Conservation (phyloP, 2,888 invertebrate genomes). For the Pogonocherus hispidulus region DNA sequence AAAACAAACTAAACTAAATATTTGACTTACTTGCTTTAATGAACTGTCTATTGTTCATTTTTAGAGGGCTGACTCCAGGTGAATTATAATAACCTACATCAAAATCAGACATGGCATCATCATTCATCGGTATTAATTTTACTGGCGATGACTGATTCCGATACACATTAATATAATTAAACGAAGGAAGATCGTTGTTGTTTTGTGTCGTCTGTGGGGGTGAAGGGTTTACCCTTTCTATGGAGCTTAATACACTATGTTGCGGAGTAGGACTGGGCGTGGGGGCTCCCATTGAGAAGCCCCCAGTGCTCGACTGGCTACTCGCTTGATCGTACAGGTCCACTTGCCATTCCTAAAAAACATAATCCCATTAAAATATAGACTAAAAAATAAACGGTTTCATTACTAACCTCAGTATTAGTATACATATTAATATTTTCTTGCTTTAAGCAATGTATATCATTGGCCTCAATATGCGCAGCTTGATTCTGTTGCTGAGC, state of each 20-base stretch:
- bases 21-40: slow-evolving; percentile 61
- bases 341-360: slow-evolving; percentile 65
- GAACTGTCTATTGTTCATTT: slow-evolving; percentile 59
- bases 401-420: slow-evolving; percentile 33
- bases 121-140: slow-evolving; percentile 64
- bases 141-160: slow-evolving; percentile 63
- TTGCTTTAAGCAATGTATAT: slow-evolving; percentile 50
- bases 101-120: slow-evolving; percentile 64
- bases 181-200: slow-evolving; percentile 53
- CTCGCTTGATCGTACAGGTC: slow-evolving; percentile 69
- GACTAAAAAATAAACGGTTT: background rate
- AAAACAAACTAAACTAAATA: background rate
- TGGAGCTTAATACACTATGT: slow-evolving; percentile 39
- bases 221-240: slow-evolving; percentile 51
- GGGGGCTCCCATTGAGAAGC: slow-evolving; percentile 61
- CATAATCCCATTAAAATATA: slow-evolving; percentile 23
- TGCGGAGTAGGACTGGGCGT: slow-evolving; percentile 63
- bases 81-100: slow-evolving; percentile 60
- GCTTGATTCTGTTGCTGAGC: slow-evolving; percentile 37
- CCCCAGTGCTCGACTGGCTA: slow-evolving; percentile 67
- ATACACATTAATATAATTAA: slow-evolving; percentile 56
- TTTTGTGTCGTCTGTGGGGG: slow-evolving; percentile 43
- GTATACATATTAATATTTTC: slow-evolving; percentile 46
- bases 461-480: slow-evolving; percentile 34
- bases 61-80: slow-evolving; percentile 64